phyloP scores from a whole-genome alignment of 2,888 invertebrate species.

The Mechanitis mazaeus region DNA sequence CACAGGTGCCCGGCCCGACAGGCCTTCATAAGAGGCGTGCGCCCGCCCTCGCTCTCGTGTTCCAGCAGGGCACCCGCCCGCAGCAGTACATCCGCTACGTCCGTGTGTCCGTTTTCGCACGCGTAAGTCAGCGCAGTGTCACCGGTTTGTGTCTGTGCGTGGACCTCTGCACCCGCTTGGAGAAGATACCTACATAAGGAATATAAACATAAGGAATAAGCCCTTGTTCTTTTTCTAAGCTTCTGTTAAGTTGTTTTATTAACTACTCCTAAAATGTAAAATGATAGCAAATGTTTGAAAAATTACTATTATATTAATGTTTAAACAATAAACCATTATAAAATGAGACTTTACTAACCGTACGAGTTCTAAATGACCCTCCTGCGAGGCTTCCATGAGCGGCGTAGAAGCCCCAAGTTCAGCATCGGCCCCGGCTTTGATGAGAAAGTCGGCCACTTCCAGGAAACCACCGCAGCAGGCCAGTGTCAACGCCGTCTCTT shows the following conservation, averaged over 20 bases:
- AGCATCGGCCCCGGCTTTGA: constrained; percentile 95
- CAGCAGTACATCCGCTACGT: constrained; percentile 94
- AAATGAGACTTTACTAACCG: constrained; percentile 52
- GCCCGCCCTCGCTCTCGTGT: constrained; percentile 97
- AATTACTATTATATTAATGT: too few species aligned
- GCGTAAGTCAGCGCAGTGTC: constrained; percentile 98
- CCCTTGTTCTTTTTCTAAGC: background rate
- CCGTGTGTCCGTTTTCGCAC: constrained; percentile 98
- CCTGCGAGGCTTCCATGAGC: constrained; percentile 98
- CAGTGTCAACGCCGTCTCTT: constrained; percentile 95
- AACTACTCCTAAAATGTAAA: too few species aligned
- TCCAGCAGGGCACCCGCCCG: constrained; percentile 94
- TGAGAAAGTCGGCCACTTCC: constrained; percentile 93
- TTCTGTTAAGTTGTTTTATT: too few species aligned
- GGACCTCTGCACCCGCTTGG: constrained; percentile 91
- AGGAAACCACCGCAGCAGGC: constrained; percentile 97
- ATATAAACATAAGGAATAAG: background rate
- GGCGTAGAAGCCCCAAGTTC: constrained; percentile 98
- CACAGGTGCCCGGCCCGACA: constrained; percentile 96
- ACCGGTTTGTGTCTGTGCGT: constrained; percentile 95
- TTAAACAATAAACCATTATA: background rate
- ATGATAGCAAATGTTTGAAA: too few species aligned
- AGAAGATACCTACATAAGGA: constrained; percentile 78
- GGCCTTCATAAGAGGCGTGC: constrained; percentile 99
- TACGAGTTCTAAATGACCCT: constrained; percentile 96